Conservation (phyloP, 2,797 vertebrate species). For the Oryzias sinensis region DNA sequence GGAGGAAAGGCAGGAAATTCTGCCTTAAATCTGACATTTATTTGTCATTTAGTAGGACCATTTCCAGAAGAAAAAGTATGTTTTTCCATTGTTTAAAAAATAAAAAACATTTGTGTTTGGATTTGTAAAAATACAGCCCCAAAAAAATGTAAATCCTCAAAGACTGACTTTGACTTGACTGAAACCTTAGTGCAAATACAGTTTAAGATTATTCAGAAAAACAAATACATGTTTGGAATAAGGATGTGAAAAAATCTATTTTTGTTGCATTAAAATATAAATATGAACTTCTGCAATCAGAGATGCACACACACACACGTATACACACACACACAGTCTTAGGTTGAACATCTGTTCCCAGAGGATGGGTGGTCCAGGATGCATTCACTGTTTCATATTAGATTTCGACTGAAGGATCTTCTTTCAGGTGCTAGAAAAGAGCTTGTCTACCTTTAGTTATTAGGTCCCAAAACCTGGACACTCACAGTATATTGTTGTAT, state of each 20-base stretch:
- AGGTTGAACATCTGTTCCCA: conserved; percentile 14
- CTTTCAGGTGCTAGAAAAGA: not conserved
- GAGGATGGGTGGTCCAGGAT: conserved; percentile 56
- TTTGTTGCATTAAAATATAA: not conserved
- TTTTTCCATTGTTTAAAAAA: no score
- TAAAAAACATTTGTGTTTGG: no score
- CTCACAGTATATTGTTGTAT: not conserved
- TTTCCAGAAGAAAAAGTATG: no score
- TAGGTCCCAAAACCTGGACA: not conserved
- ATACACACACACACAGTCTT: not conserved
- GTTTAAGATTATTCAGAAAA: not conserved
- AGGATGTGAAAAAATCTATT: not conserved
- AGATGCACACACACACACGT: not conserved
- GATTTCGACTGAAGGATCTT: conserved; percentile 41
- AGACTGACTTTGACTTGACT: not conserved
- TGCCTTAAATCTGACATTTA: no score
- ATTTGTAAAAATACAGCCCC: no score
- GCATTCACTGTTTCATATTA: conserved; percentile 50
- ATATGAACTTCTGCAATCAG: not conserved
- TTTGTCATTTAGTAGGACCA: no score
- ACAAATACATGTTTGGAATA: not conserved
- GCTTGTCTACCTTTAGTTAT: not conserved
- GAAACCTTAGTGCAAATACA: not conserved
- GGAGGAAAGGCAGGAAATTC: no score
- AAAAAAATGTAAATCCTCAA: not conserved